A percentile compares a stretch with the other conserved stretches of the same genome.
Conservation (phyloP, 1,140 invertebrate species). For the Mercenaria mercenaria region DNA sequence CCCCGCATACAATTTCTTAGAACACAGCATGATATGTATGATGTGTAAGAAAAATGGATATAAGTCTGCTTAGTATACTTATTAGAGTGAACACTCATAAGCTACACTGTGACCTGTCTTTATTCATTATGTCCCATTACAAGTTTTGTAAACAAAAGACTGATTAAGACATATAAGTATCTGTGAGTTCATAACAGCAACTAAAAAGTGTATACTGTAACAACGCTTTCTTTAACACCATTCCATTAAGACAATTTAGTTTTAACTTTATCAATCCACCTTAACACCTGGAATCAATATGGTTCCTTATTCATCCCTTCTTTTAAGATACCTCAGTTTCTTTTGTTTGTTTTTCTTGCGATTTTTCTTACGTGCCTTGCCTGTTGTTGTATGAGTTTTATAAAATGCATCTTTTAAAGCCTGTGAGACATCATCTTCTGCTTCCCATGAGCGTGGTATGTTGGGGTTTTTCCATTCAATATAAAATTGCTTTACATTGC, state of each 20-base stretch:
- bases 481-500: not conserved
- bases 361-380: not conserved
- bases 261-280: not conserved
- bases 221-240: not conserved
- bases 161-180: conserved; percentile 3
- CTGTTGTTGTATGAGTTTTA: too few relatives aligned
- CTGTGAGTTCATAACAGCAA: conserved; percentile 13
- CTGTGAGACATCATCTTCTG: conserved; percentile 12
- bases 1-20: not conserved
- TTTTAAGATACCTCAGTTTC: too few relatives aligned
- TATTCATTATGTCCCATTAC: not conserved
- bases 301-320: too few relatives aligned
- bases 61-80: not conserved
- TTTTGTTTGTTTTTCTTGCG: too few relatives aligned
- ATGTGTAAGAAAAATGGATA: not conserved
- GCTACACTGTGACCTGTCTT: not conserved
- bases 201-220: not conserved
- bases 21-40: not conserved
- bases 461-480: not conserved
- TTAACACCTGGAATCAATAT: too few relatives aligned
- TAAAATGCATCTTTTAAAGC: too few relatives aligned
- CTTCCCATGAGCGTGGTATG: not conserved
- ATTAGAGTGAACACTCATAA: conserved; percentile 1
- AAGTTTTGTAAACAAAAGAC: too few relatives aligned
- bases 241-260: not conserved